phyloP scores from a whole-genome alignment of 2,113 vertebrate genomes.

The Larimichthys crocea region DNA sequence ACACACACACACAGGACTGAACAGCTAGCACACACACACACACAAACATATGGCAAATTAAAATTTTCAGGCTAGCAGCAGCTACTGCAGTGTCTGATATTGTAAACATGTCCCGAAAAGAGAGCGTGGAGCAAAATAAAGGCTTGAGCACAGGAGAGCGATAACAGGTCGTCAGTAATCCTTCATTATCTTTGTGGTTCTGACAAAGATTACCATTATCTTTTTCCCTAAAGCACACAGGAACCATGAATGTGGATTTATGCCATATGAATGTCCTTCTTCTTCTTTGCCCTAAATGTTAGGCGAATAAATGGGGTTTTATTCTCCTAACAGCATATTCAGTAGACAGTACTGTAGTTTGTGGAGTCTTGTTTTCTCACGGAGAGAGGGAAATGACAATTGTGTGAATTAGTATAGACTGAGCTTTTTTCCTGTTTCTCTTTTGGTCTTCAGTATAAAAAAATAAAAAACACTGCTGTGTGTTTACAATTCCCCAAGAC shows the following conservation, averaged over 20 bases:
- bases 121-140: conserved; percentile 26
- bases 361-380: conserved; percentile 22
- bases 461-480: background rate
- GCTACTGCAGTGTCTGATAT: background rate
- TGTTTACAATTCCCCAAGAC: conserved; percentile 17
- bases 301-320: background rate
- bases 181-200: conserved; percentile 28
- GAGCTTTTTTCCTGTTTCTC: background rate
- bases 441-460: conserved; percentile 19
- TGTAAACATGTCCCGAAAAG: conserved; percentile 11
- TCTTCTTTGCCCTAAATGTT: conserved; percentile 8
- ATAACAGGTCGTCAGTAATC: conserved; percentile 38
- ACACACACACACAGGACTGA: conserved; percentile 7
- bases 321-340: conserved; percentile 16
- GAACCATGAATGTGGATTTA: conserved; percentile 11
- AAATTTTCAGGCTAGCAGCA: conserved; percentile 15
- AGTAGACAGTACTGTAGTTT: background rate
- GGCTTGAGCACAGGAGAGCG: background rate
- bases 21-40: conserved; percentile 10
- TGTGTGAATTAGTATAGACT: conserved; percentile 30
- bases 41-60: conserved; percentile 18
- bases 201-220: conserved; percentile 51
- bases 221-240: conserved; percentile 30
- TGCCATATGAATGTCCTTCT: conserved; percentile 34
- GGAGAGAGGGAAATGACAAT: conserved; percentile 5